A percentile compares a stretch with the other conserved stretches of the same genome.
Evolutionary conservation across 1,140 invertebrate genomes (phyloP).

Genomic region (Ruditapes philippinarum): DNA sequence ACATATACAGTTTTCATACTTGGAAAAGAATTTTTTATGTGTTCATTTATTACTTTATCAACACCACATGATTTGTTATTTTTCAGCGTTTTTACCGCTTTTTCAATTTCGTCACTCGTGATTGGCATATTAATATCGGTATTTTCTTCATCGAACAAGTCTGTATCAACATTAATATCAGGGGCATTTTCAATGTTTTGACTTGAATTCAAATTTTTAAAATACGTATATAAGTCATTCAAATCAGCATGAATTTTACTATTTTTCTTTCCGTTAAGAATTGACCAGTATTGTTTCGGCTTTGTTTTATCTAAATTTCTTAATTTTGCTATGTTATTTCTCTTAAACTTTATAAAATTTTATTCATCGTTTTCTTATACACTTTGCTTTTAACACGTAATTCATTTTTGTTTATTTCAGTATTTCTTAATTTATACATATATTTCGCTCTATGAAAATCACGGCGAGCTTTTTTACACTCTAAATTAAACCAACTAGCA

Average conservation of each 20-base stretch:
- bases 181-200: too few species aligned
- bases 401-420: too few species aligned
- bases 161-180: constrained; percentile 5
- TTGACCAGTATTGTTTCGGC: too few species aligned
- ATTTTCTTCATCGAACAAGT: not conserved
- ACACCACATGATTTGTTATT: not conserved
- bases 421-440: too few species aligned
- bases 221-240: not conserved
- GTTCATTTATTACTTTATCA: not conserved
- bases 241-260: not conserved
- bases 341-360: too few species aligned
- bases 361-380: too few species aligned
- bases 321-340: too few species aligned
- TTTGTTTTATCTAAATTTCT: too few species aligned
- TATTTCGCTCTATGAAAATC: too few species aligned
- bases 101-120: not conserved
- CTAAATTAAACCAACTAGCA: not conserved
- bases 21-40: not conserved
- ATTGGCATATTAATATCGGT: not conserved
- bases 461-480: not conserved
- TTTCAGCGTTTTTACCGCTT: not conserved
- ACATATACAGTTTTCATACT: not conserved
- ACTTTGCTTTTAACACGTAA: too few species aligned
- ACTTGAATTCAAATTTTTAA: not conserved
- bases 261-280: not conserved